These are phyloP conservation scores for Melozone crissalis DNA, from an alignment of 2,113 vertebrate genomes.

Conservation along the genomic window DNA sequence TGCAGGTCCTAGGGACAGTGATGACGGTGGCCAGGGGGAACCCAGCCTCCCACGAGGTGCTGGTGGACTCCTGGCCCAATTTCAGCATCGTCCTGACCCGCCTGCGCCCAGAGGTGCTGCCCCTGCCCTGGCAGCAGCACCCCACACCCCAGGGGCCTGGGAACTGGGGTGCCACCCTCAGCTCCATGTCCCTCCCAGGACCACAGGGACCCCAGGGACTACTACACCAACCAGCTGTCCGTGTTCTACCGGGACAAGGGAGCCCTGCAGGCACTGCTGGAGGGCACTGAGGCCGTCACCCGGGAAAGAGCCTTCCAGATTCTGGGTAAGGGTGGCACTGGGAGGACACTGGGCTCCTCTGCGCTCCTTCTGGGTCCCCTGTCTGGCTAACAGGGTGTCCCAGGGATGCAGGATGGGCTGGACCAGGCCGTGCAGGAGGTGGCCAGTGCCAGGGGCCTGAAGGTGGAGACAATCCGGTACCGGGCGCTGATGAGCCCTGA, in stretches of 20 bases:
- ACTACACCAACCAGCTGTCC: not conserved
- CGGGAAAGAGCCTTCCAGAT: not conserved
- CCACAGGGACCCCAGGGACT: not conserved
- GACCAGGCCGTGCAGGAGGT: not conserved
- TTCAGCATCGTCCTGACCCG: not conserved
- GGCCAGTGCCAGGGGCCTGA: not conserved
- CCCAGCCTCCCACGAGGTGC: not conserved
- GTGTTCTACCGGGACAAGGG: not conserved
- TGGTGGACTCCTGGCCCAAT: constrained; percentile 50
- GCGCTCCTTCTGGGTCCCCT: not conserved
- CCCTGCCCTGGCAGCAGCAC: not conserved
- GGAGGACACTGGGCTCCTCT: not conserved
- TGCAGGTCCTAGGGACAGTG: constrained; percentile 25
- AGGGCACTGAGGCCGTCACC: not conserved
- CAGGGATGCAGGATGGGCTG: constrained; percentile 7
- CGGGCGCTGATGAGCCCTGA: not conserved
- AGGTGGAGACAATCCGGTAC: not conserved
- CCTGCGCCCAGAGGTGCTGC: constrained; percentile 6
- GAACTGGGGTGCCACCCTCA: not conserved
- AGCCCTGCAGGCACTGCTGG: not conserved
- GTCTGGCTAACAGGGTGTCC: not conserved
- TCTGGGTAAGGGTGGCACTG: not conserved
- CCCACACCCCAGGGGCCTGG: accelerated
- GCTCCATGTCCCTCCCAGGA: not conserved
- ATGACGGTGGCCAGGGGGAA: constrained; percentile 10